A percentile compares a stretch with the other conserved stretches of the same genome.
phyloP scores from a whole-genome alignment of 2,888 invertebrate species.

The Dione vanillae region DNA sequence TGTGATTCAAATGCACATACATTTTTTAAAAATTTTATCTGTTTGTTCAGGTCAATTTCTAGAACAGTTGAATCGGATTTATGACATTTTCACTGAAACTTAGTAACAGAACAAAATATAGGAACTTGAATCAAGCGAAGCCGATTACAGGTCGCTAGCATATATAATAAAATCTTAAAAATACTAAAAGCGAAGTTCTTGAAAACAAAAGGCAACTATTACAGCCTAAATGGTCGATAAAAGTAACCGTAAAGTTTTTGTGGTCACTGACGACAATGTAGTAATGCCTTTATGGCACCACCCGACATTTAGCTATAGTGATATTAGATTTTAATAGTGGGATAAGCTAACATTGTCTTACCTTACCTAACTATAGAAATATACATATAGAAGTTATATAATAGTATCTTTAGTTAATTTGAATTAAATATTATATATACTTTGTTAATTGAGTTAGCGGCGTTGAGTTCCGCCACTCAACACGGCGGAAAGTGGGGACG shows the following conservation, averaged over 20 bases:
- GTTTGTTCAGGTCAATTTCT: no score
- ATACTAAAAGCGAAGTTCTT: slow-evolving; percentile 24
- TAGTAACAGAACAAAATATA: no score
- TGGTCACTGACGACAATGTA: slow-evolving; percentile 64
- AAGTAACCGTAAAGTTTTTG: slow-evolving; percentile 71
- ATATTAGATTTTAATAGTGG: slow-evolving; percentile 44
- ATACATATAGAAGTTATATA: not conserved
- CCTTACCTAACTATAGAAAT: slow-evolving; percentile 23
- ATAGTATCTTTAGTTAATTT: not conserved
- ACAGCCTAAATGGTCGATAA: slow-evolving; percentile 69
- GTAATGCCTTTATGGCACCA: slow-evolving; percentile 42
- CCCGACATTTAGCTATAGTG: slow-evolving; percentile 37
- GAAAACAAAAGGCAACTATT: slow-evolving; percentile 50
- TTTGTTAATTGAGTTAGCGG: no score
- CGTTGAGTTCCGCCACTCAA: no score
- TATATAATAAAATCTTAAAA: slow-evolving; percentile 1
- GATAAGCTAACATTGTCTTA: slow-evolving; percentile 32
- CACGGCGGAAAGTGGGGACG: no score
- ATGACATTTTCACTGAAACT: no score
- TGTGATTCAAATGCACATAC: no score
- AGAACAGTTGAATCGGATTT: no score
- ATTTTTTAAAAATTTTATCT: no score
- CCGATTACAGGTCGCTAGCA: no score
- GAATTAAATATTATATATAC: not conserved
- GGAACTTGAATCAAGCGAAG: no score